phyloP scores from a whole-genome alignment of 2,113 vertebrate genomes.

The Alligator mississippiensis region DNA sequence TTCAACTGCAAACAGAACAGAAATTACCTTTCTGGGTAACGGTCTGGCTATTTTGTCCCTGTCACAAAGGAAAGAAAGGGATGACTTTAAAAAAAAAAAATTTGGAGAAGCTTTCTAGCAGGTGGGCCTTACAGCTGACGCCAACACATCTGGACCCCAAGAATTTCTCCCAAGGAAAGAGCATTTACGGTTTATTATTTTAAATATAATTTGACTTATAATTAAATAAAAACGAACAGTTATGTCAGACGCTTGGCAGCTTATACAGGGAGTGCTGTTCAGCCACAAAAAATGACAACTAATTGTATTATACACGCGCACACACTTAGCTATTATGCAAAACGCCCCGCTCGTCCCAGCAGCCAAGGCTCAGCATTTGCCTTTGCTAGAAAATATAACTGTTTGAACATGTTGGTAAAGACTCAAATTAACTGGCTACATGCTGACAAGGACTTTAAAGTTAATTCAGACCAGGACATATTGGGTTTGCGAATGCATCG shows the following conservation, averaged over 20 bases:
- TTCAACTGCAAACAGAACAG: background rate
- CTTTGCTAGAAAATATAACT: rapidly evolving
- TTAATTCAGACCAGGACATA: rapidly evolving
- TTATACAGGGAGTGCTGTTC: background rate
- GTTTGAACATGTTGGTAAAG: background rate
- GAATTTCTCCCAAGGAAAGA: background rate
- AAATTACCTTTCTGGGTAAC: rapidly evolving
- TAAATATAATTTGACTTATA: background rate
- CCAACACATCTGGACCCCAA: rapidly evolving
- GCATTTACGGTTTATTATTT: background rate
- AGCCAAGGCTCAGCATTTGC: background rate
- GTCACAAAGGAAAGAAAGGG: background rate
- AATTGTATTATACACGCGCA: background rate
- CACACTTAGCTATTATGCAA: background rate
- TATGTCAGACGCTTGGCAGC: background rate
- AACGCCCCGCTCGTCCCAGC: background rate
- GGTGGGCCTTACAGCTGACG: background rate
- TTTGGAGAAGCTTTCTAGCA: background rate
- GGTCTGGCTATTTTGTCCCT: rapidly evolving
- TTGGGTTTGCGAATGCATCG: rapidly evolving
- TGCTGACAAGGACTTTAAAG: background rate
- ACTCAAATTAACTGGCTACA: rapidly evolving
- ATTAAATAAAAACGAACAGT: rapidly evolving
- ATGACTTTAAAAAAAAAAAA: background rate
- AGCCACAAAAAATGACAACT: background rate